Percentiles rank a stretch among this genome's conserved stretches.
Conservation (phyloP, 2,113 vertebrate genomes). For the Podiceps cristatus region DNA sequence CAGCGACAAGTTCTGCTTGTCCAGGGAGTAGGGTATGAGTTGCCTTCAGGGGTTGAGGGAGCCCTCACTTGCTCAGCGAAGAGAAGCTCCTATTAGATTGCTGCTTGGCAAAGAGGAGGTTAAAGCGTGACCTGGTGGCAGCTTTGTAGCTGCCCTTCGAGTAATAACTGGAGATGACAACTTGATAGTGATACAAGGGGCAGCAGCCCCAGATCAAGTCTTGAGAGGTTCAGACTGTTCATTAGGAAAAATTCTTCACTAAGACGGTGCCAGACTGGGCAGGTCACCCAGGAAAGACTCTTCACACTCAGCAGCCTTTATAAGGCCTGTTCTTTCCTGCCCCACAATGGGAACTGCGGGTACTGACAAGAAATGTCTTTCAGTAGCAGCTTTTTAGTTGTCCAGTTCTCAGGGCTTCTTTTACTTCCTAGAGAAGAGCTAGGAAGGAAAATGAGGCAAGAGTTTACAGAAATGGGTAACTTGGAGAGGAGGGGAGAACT, state of each 20-base stretch:
- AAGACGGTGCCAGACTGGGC: background rate
- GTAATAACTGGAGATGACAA: background rate
- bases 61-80: background rate
- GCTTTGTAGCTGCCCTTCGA: background rate
- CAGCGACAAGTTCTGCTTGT: background rate
- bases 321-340: background rate
- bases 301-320: background rate
- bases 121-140: background rate
- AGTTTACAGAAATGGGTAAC: background rate
- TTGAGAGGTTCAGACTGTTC: background rate
- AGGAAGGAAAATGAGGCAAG: background rate
- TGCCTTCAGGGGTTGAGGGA: background rate
- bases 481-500: background rate
- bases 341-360: background rate
- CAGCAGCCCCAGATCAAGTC: background rate
- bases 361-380: background rate
- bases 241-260: background rate
- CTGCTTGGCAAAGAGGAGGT: background rate
- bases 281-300: background rate
- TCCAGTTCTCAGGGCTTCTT: background rate
- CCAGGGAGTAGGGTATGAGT: rapidly evolving
- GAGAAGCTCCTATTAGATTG: background rate
- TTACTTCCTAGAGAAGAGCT: background rate
- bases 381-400: background rate
- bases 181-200: background rate